phyloP scores from a whole-genome alignment of 2,797 vertebrate species.

The Argya squamiceps region DNA sequence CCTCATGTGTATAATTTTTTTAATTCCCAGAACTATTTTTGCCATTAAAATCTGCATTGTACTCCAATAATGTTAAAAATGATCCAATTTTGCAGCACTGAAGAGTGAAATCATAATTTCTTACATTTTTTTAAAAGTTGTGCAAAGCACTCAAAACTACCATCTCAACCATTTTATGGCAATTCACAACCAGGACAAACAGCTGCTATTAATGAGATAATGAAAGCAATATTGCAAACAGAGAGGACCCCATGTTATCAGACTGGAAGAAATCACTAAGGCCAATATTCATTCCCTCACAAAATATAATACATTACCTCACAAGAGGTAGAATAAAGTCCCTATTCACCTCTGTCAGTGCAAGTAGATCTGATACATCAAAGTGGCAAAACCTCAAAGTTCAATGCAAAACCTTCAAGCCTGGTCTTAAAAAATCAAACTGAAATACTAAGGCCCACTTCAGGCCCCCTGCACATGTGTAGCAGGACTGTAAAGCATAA shows the following conservation, averaged over 20 bases:
- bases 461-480: rapidly evolving
- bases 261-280: background rate
- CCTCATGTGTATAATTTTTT: background rate
- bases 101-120: background rate
- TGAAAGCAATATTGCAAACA: background rate
- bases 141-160: background rate
- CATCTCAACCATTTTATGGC: background rate
- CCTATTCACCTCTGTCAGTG: background rate
- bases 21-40: background rate
- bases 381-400: background rate
- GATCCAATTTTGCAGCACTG: background rate
- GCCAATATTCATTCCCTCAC: background rate
- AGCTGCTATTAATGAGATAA: background rate
- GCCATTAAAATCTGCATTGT: background rate
- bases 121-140: background rate
- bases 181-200: background rate
- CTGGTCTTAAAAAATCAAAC: background rate
- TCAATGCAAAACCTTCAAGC: background rate
- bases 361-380: background rate
- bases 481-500: background rate
- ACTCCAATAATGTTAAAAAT: background rate
- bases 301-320: background rate
- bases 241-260: background rate
- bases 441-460: background rate
- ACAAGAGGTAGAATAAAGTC: background rate